Base-by-base conservation (phyloP, 2,797 vertebrate genomes). In the Helostoma temminkii region DNA sequence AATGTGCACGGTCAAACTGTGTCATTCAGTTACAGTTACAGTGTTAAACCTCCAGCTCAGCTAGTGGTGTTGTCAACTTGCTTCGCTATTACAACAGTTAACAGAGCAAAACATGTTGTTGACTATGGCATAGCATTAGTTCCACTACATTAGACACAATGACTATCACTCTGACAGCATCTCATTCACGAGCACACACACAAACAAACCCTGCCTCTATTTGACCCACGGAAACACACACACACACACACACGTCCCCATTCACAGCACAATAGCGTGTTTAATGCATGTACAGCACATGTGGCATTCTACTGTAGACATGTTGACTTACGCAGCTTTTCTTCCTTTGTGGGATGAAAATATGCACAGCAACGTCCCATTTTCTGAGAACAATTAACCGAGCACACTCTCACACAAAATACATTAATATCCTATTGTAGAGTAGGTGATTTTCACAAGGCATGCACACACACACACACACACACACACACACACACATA, bases 101-200 rank as follows among this genome's bases (percentile, higher is more conserved):
- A 84, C 89, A 89, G 85, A 86, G 89, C 88, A 90, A 87, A 85
- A 86, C 88, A 76, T 90, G 91, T 83, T 89, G 88, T 88, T 90
- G 87, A 88, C 88, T 89, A 81, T 83, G 87, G 82, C 81, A 73
- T 52, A 19, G 76, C 86, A 91, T 92, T 90, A 91, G 90, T 92
- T 91, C 89, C 89, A 87, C 77, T 45, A 67, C 90, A 91, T 93
- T 93, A 91, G 75, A 86, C 88, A 85, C 90, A 90, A 90, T 85
- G 84, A 87, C 83, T 89, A 85, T 87, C 87, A 84, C 71, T 86
- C 74, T 90, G 88, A 89, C 85, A 89, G 82, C 76, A 85, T 87
- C 86, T 81, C 76, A 83, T 80, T 88, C 76, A 82, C 71, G 28
- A 47, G 48, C 26, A 21, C 41, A 60, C 50, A 34, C 12, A 37